Percentiles rank a stretch among this genome's conserved stretches.
Conservation (phyloP, 2,797 vertebrate species). For the Fratercula arctica region DNA sequence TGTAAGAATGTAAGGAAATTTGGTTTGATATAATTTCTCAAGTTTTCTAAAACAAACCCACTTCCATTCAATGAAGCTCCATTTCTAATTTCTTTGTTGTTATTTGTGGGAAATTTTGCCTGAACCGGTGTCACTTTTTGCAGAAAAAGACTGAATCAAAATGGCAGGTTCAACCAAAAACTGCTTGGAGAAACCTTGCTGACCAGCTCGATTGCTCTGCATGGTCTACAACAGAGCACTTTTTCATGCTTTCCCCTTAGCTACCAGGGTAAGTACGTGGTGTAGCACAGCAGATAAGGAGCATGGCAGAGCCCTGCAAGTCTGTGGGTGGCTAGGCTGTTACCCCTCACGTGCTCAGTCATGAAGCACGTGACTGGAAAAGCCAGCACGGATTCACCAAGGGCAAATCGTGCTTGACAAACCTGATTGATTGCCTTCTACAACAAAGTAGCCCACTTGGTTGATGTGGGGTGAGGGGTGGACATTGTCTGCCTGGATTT, state of each 20-base stretch:
- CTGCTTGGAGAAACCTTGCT: not conserved
- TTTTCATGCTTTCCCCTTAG: not conserved
- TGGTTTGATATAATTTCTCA: not conserved
- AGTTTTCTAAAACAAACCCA: not conserved
- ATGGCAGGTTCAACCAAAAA: not conserved
- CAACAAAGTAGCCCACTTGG: not conserved
- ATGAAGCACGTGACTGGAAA: not conserved
- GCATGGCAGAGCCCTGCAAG: fast-evolving
- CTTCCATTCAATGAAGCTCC: not conserved
- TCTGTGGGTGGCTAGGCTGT: not conserved
- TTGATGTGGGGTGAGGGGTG: not conserved
- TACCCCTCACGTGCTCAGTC: not conserved
- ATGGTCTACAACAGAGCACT: not conserved
- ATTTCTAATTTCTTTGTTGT: not conserved
- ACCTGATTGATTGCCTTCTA: not conserved
- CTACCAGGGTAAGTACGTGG: not conserved
- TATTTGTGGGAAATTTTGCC: not conserved
- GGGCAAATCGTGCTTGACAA: not conserved
- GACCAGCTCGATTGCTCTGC: not conserved
- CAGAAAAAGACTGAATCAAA: not conserved
- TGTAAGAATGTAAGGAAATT: not conserved
- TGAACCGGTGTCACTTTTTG: not conserved
- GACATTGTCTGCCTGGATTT: not conserved
- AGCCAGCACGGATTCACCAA: not conserved
- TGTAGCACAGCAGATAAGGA: not conserved